Evolutionary conservation across 2,888 invertebrate species (phyloP), one percentile per base, ranked within the genome.

Genomic region (Drosophila mettleri): DNA sequence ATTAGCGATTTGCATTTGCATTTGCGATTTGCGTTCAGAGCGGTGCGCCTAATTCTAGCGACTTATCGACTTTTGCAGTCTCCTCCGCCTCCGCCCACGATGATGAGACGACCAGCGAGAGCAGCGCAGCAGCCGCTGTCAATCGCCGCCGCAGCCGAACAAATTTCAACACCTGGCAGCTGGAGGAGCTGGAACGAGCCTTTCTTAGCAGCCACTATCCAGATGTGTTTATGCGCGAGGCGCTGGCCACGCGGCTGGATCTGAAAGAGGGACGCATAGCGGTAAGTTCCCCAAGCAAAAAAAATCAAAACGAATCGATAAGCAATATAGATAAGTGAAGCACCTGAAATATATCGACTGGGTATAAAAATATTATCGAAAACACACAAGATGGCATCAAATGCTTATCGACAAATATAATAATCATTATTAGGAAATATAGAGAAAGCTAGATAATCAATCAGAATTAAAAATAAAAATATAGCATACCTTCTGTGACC

Each of bases 211-310:
- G 93, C 78, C 93, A 92, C 69, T 99, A 99, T 93, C 99, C 99
- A 0, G 99, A 99, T 92, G 98, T 99, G 81, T 99, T 98, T 94
- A 98, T 99, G 99, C 94, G 99, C 81, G 99, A 99, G 92, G 97
- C 99, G 0, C 93, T 99, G 65, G 99, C 99, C 34, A 96, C 98
- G 95, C 94, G 98, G 85, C 94, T 99, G 69, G 98, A 99, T 92
- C 95, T 99, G 68, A 98, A 98, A 90, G 99, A 99, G 93, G 98
- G 98, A 91, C 94, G 99, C 91, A 99, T 99, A 67, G 99, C 99
- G 94, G 99, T 99, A 93, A 96, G 97, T 89, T 70, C 7, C 12
- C 5, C 24, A 5, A n/a, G 5, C n/a, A 57, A 81, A 74, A 74
- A 74, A 81, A 67, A 69, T 16, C 22, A 16, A 8, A 1, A 1